A percentile compares a stretch with the other conserved stretches of the same genome.
These are phyloP conservation scores for Mesoclemmys tuberculata DNA, from an alignment of 2,113 vertebrate species.

Conservation along the genomic window DNA sequence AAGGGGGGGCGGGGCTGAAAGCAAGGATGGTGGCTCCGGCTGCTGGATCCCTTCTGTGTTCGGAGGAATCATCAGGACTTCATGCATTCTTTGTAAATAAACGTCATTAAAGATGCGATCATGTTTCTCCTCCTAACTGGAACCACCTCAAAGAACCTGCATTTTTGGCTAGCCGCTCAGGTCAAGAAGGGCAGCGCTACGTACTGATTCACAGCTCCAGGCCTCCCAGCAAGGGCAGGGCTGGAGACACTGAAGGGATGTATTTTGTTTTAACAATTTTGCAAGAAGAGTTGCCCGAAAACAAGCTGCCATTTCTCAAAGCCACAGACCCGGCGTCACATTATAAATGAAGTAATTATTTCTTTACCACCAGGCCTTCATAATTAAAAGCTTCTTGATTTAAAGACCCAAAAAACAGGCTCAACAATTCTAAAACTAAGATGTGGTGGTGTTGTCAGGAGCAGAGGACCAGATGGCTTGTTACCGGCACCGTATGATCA, in stretches of 20 bases:
- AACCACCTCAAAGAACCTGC: too few species aligned
- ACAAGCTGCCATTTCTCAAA: not conserved
- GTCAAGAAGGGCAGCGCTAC: too few species aligned
- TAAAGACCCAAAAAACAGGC: not conserved
- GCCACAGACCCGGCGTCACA: not conserved
- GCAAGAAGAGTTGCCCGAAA: not conserved
- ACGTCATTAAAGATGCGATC: too few species aligned
- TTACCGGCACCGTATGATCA: not conserved
- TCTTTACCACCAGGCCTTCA: not conserved
- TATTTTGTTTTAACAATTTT: not conserved
- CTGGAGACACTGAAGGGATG: not conserved
- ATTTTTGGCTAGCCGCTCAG: too few species aligned
- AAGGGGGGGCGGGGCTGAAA: too few species aligned
- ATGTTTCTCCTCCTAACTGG: too few species aligned
- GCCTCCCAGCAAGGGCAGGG: not conserved
- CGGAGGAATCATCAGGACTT: too few species aligned
- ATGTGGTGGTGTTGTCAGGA: not conserved
- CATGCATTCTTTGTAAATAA: too few species aligned
- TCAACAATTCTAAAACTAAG: not conserved
- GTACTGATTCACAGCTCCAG: not conserved
- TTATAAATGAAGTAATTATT: not conserved
- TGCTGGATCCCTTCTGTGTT: too few species aligned
- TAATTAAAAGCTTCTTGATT: slow-evolving; percentile 7
- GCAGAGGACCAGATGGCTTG: not conserved
- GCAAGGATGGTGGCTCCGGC: too few species aligned